Conservation (phyloP, 2,797 vertebrate genomes). For the Rhabdomys pumilio region DNA sequence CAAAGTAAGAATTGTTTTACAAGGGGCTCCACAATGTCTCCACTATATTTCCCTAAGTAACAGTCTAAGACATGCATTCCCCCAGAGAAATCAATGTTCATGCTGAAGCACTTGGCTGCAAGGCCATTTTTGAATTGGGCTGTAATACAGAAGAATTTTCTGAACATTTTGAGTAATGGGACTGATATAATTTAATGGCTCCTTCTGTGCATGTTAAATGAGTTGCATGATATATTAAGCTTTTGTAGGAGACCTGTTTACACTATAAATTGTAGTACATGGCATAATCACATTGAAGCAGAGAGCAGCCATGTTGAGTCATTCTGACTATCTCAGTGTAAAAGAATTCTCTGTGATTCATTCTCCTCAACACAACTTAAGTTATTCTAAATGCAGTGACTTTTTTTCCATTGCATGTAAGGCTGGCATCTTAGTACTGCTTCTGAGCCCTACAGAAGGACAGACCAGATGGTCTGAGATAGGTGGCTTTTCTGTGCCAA, state of each 20-base stretch:
- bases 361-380: background rate
- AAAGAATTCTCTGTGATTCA: slow-evolving; percentile 15
- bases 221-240: slow-evolving; percentile 83
- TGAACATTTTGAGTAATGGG: slow-evolving; percentile 87
- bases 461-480: background rate
- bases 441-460: background rate
- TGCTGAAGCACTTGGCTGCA: slow-evolving; percentile 86
- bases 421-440: background rate
- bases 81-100: slow-evolving; percentile 86
- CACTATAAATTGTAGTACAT: slow-evolving; percentile 84
- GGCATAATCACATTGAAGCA: slow-evolving; percentile 72
- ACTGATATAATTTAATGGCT: slow-evolving; percentile 87
- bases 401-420: background rate
- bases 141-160: slow-evolving; percentile 87
- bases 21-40: slow-evolving; percentile 89
- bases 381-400: background rate
- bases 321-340: slow-evolving; percentile 68
- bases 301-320: slow-evolving; percentile 75
- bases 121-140: slow-evolving; percentile 84
- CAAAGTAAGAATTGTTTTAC: slow-evolving; percentile 88
- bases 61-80: slow-evolving; percentile 86
- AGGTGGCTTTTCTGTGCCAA: background rate
- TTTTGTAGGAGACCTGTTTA: slow-evolving; percentile 87
- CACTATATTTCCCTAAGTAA: slow-evolving; percentile 88
- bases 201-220: slow-evolving; percentile 88